Conservation (phyloP, 1,140 invertebrate genomes). For the Augochlora pura region DNA sequence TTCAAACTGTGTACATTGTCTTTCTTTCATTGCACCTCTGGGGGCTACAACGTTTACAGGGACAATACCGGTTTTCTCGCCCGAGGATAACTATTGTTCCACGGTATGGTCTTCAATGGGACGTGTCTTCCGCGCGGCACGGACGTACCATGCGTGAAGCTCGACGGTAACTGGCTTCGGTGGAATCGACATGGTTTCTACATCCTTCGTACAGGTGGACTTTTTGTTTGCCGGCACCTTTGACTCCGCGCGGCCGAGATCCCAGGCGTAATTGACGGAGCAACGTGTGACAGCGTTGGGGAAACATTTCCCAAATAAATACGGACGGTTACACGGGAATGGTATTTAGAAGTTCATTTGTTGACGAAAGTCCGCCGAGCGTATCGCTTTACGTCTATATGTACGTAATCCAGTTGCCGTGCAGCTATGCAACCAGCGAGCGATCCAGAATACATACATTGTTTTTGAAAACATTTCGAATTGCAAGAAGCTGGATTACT, state of each 20-base stretch:
- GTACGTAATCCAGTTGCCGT: not conserved
- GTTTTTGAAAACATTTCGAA: slow-evolving; percentile 9
- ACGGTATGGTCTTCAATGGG: slow-evolving; percentile 19
- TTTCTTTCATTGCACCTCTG: slow-evolving; percentile 16
- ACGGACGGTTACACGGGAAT: not conserved
- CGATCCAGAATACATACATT: not conserved
- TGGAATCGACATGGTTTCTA: not conserved
- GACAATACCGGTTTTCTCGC: slow-evolving; percentile 37
- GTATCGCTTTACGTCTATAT: too few species aligned
- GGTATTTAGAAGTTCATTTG: not conserved
- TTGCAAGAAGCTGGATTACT: not conserved
- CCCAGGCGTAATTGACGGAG: not conserved
- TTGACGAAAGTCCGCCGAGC: not conserved
- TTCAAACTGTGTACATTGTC: slow-evolving; percentile 24
- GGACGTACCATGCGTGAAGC: slow-evolving; percentile 17
- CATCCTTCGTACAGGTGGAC: not conserved
- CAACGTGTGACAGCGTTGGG: too few species aligned
- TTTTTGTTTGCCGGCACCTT: too few species aligned
- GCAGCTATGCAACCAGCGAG: not conserved
- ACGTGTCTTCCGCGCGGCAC: not conserved
- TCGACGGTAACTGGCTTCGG: slow-evolving; percentile 16
- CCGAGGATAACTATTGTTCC: slow-evolving; percentile 29
- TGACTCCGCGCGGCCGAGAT: too few species aligned
- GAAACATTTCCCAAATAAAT: not conserved
- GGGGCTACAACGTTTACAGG: slow-evolving; percentile 37